Base-by-base conservation (phyloP, 2,797 vertebrate genomes). In the Dermochelys coriacea region DNA sequence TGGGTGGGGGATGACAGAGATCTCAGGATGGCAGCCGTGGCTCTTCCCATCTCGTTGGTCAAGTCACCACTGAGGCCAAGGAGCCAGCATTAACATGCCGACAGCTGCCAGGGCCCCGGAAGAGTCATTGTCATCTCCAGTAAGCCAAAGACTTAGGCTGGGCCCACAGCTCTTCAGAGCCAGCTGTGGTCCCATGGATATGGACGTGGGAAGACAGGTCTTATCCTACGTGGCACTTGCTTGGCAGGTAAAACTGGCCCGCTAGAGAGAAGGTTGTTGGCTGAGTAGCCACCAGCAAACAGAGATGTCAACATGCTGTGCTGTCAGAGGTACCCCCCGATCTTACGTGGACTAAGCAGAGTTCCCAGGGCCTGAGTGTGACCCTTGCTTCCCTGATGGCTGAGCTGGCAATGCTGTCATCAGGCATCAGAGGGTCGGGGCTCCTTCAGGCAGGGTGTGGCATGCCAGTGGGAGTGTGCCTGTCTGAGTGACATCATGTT, bases 11-110 rank as follows among this genome's bases (percentile, higher is more conserved):
- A 61, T 61, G 19, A 41, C 18, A 21, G 64, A 68, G 64, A n/a
- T 68, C 64, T 68, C n/a, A n/a, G 37, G 64, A n/a, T n/a, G 64
- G 64, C 74, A 91, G 80, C 85, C 51, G 16, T 78, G 84, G 54
- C 29, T 49, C 29, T 87, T 15, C 5, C 57, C 0, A 50, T 18
- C 78, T 52, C 4, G 3, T 49, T 80, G 49, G 6, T 87, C 82
- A 11, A 23, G 64, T n/a, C 64, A 37, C 37, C 34, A 34, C 64
- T 68, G 64, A 41, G n/a, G 64, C n/a, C n/a, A 41, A 23, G 21
- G n/a, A 71, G n/a, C 64, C 19, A n/a, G 19, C 64, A 23, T n/a
- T 37, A 68, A 68, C 64, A 23, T n/a, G 18, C 18, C 31, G 15
- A 19, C n/a, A 37, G n/a, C n/a, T 41, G 19, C 9, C 64, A 37